Evolutionary conservation across 2,113 vertebrate genomes (phyloP), one percentile per base, ranked within the genome.

Genomic region (Neodon shergylaensis): DNA sequence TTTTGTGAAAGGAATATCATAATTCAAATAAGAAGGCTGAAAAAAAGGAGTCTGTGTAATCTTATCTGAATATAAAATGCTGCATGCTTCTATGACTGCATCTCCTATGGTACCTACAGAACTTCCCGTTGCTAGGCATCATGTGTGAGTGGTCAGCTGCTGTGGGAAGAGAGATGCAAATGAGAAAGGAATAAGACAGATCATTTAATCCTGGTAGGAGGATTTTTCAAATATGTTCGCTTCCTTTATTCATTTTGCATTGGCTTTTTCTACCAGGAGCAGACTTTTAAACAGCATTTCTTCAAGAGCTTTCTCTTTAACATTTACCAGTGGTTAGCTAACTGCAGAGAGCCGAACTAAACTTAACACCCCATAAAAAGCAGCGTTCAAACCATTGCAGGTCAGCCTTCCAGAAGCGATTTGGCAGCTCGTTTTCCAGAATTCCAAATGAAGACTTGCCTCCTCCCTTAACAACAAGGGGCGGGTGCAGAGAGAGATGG

Each of bases 291-390:
- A 78, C 52, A 93, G 61, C 33, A 84, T 86, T 87, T 88, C 90
- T 47, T 52, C 26, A 82, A 52, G 77, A 49, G 58, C 65, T 91
- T 93, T 94, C 90, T 93, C 86, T 89, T 92, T 83, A 91, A 79
- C 76, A 88, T 90, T 92, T 81, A 78, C 63, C 26, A 2, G 85
- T 72, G 70, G 58, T 84, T n/a, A 94, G 84, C 90, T 91, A 70
- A 88, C 97, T 90, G 90, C 26, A 2, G 94, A 88, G 63, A 74
- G 68, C 49, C 42, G n/a, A 66, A 58, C 73, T n/a, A 44, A 87
- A 73, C 52, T 28, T 72, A 87, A 82, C 21, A 22, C 58, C 79
- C n/a, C 47, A 26, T 42, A 90, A 74, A 65, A 78, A 79, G 81
- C 79, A 19, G 84, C 84, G 26, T 65, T 76, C 78, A 87, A 68